These are phyloP conservation scores for Hippoglossus hippoglossus DNA, from an alignment of 2,797 vertebrate species.

Conservation along the genomic window DNA sequence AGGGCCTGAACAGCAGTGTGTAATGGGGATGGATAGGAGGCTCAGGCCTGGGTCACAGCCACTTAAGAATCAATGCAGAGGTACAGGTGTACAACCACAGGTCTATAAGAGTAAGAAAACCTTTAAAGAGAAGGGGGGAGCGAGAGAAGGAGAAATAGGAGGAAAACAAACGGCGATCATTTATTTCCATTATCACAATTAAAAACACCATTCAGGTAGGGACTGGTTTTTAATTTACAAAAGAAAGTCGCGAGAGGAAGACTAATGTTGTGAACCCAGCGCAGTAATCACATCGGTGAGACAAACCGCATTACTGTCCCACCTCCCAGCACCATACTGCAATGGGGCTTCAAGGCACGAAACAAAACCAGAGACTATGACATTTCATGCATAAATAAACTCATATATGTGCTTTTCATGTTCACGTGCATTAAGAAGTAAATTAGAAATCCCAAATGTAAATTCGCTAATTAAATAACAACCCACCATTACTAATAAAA, in stretches of 20 bases:
- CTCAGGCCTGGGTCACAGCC: slow-evolving; percentile 82
- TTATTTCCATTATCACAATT: slow-evolving; percentile 84
- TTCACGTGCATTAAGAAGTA: slow-evolving; percentile 66
- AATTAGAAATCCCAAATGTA: slow-evolving; percentile 76
- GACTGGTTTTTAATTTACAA: slow-evolving; percentile 80
- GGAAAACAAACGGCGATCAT: slow-evolving; percentile 64
- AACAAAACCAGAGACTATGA: slow-evolving; percentile 65
- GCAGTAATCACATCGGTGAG: slow-evolving; percentile 64
- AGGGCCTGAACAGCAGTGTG: slow-evolving; percentile 78
- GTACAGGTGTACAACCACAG: slow-evolving; percentile 81
- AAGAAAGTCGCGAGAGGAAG: slow-evolving; percentile 72
- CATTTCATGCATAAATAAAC: slow-evolving; percentile 79
- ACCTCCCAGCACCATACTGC: slow-evolving; percentile 46
- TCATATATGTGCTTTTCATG: slow-evolving; percentile 65
- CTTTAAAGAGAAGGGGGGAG: slow-evolving; percentile 48
- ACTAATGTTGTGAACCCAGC: slow-evolving; percentile 71
- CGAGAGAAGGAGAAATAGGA: slow-evolving; percentile 19
- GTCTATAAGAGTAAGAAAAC: slow-evolving; percentile 73
- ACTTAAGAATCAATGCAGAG: slow-evolving; percentile 83
- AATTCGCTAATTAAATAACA: slow-evolving; percentile 80
- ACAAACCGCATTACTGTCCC: slow-evolving; percentile 63
- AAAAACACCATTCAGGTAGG: slow-evolving; percentile 69
- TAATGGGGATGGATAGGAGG: slow-evolving; percentile 89
- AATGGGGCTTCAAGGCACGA: slow-evolving; percentile 55
- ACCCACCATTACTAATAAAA: slow-evolving; percentile 77